Percentiles rank a stretch among this genome's conserved stretches.
Evolutionary conservation across 2,797 vertebrate genomes (phyloP).

Genomic region (Champsocephalus gunnari): DNA sequence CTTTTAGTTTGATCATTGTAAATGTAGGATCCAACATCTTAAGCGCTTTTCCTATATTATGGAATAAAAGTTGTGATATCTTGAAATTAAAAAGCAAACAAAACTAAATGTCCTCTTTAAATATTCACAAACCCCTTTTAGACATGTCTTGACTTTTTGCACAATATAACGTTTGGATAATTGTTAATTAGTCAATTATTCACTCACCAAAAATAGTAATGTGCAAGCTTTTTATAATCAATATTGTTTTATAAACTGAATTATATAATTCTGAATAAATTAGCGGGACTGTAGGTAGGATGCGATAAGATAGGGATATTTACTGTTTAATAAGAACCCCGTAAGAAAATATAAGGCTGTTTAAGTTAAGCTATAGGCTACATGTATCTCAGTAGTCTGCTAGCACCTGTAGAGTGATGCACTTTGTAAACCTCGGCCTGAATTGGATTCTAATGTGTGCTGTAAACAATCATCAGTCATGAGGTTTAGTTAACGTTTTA

Average conservation of each 20-base stretch:
- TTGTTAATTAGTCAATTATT: background rate
- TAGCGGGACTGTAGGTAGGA: no score
- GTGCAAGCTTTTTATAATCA: background rate
- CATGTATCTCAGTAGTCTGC: background rate
- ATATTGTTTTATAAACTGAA: background rate
- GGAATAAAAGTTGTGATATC: background rate
- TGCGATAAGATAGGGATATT: no score
- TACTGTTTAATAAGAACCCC: background rate
- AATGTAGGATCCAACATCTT: background rate
- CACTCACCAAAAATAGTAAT: background rate
- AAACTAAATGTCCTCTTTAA: background rate
- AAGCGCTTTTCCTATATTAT: background rate
- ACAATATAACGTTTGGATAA: no score
- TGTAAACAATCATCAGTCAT: background rate
- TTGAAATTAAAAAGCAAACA: background rate
- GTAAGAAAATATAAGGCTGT: background rate
- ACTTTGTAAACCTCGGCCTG: background rate
- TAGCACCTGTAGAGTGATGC: background rate
- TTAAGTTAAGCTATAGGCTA: background rate
- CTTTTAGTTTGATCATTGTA: background rate
- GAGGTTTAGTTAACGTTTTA: background rate
- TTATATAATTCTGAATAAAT: no score
- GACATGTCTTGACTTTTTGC: background rate
- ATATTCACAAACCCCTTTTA: background rate
- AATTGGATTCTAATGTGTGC: background rate